Evolutionary conservation across 2,113 vertebrate genomes (phyloP), one percentile per base, ranked within the genome.

Genomic region (Centrocercus urophasianus): DNA sequence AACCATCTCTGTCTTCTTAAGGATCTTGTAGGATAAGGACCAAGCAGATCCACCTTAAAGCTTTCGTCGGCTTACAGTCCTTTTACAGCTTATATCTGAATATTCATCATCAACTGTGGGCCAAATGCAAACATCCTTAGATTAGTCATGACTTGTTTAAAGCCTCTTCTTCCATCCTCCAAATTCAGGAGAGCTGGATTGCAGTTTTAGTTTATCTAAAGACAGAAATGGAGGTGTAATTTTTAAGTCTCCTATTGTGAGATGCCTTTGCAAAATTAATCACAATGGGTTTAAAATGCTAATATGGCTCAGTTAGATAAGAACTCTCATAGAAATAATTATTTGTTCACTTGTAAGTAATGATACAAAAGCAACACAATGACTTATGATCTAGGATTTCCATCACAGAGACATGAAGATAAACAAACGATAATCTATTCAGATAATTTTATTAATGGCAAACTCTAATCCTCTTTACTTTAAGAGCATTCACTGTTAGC

Each of bases 391-490:
- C 54, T 86, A 72, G 67, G 54, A 73, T 90, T 96, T 96, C 63
- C 78, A 83, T 93, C 74, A 40, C 36, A 59, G 34, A 90, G 47
- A 82, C 43, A 81, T 89, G 59, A 93, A 93, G 86, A 89, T 71
- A 94, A 93, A 96, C 8, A 27, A 43, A 84, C 74, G 76, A 92
- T 80, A 91, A 93, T 90, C 82, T 95, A 65, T 82, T 91, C 73
- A 91, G 74, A 87, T 96, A 91, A 95, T 95, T 95, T 91, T 67
- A 90, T 93, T 96, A 96, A 96, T 91, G 83, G 64, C 38, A 84
- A 88, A 86, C 47, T 85, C 45, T 89, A 95, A 95, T 95, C 90
- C 74, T 87, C 84, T 94, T 95, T 94, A 67, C 65, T 60, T 95
- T 93, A 95, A 93, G 93, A 95, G 76, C 77, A 90, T 30, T 63